Evolutionary conservation across 2,797 vertebrate species (phyloP).

Genomic region (Acanthurus lineatus): DNA sequence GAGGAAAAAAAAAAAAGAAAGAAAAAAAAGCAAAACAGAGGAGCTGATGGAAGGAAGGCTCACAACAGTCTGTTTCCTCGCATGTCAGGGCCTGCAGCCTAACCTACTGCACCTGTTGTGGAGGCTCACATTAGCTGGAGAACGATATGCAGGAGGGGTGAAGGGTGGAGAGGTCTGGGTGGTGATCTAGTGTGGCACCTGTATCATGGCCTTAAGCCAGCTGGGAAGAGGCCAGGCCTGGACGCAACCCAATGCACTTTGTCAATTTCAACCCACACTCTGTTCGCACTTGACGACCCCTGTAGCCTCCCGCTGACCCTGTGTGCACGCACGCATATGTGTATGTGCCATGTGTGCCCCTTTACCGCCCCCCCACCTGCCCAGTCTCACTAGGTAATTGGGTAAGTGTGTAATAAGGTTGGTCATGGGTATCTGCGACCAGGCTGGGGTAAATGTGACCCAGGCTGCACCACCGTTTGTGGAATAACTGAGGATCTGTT

Average conservation of each 20-base stretch:
- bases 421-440: constrained; percentile 80
- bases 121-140: constrained; percentile 75
- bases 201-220: constrained; percentile 71
- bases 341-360: constrained; percentile 17
- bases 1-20: constrained; percentile 27
- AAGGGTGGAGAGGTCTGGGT: constrained; percentile 19
- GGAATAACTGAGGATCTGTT: constrained; percentile 70
- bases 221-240: constrained; percentile 65
- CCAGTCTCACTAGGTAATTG: constrained; percentile 71
- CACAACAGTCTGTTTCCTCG: constrained; percentile 84
- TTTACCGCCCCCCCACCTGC: constrained; percentile 35
- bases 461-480: constrained; percentile 52
- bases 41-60: constrained; percentile 75
- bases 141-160: constrained; percentile 57
- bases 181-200: constrained; percentile 79
- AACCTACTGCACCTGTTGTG: constrained; percentile 88
- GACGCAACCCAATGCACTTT: constrained; percentile 61
- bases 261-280: constrained; percentile 64
- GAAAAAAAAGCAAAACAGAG: constrained; percentile 30
- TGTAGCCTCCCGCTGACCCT: constrained; percentile 59
- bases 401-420: constrained; percentile 81
- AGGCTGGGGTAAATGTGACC: constrained; percentile 67
- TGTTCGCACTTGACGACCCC: constrained; percentile 68
- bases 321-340: constrained; percentile 4
- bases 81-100: constrained; percentile 80